A percentile compares a stretch with the other conserved stretches of the same genome.
These are phyloP conservation scores for Sebastes nivosus DNA, from an alignment of 2,797 vertebrate genomes.

Conservation along the genomic window DNA sequence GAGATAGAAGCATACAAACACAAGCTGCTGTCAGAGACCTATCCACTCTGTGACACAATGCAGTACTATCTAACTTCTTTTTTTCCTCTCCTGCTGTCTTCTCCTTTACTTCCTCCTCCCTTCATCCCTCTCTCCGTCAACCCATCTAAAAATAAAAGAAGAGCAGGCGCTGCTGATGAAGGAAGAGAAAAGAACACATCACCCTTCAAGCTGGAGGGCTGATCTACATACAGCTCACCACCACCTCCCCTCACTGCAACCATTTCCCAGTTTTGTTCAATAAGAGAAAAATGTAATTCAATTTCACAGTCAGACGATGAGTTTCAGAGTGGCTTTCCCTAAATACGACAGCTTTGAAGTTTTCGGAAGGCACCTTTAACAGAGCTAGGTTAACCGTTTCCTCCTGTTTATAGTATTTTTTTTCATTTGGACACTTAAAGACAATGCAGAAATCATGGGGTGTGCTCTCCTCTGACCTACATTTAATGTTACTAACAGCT, in stretches of 20 bases:
- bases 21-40: constrained; percentile 35
- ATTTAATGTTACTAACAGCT: constrained; percentile 27
- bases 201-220: constrained; percentile 51
- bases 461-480: constrained; percentile 27
- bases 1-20: constrained; percentile 62
- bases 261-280: constrained; percentile 33
- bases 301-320: constrained; percentile 49
- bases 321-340: neutral
- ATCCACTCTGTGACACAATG: neutral
- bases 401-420: neutral
- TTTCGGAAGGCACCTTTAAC: neutral
- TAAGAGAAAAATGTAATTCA: constrained; percentile 44
- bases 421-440: neutral
- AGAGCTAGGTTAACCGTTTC: neutral
- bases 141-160: constrained; percentile 51
- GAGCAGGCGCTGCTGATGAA: constrained; percentile 49
- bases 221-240: constrained; percentile 50
- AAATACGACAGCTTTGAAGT: neutral
- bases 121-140: neutral
- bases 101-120: neutral
- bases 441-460: constrained; percentile 11
- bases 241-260: neutral
- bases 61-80: neutral
- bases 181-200: constrained; percentile 47
- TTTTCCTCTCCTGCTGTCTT: constrained; percentile 26